Conservation (phyloP, 2,113 vertebrate species). For the Limanda limanda region DNA sequence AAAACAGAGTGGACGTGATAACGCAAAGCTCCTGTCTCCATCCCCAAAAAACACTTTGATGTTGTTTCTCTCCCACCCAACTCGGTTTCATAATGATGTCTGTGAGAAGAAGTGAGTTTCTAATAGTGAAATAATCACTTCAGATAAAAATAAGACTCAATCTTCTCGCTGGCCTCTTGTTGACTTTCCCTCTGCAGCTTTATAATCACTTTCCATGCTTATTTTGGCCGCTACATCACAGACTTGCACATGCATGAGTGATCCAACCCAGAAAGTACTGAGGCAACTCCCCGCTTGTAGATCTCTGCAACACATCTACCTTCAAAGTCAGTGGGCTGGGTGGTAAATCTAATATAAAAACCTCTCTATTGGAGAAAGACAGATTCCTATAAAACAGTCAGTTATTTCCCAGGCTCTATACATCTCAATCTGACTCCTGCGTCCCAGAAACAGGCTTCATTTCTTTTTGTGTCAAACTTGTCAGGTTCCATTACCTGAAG, state of each 20-base stretch:
- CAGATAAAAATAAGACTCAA: conserved; percentile 51
- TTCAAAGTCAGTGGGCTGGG: conserved; percentile 31
- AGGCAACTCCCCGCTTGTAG: conserved; percentile 11
- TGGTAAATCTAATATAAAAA: conserved; percentile 36
- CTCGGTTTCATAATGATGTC: conserved; percentile 18
- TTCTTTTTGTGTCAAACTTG: conserved; percentile 57
- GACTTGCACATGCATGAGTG: not conserved
- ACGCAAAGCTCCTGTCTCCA: conserved; percentile 40
- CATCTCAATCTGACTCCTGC: conserved; percentile 36
- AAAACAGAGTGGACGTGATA: conserved; percentile 50
- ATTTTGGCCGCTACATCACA: not conserved
- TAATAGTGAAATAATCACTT: conserved; percentile 56
- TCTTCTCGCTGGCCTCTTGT: conserved; percentile 19
- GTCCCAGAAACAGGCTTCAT: conserved; percentile 32
- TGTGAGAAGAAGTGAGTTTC: conserved; percentile 34
- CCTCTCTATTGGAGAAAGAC: conserved; percentile 4
- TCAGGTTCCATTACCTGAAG: conserved; percentile 59
- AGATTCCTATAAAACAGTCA: not conserved
- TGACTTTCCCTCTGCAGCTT: conserved; percentile 28
- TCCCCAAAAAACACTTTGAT: conserved; percentile 44
- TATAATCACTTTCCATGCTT: conserved; percentile 12
- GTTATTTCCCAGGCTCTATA: not conserved
- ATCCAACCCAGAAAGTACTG: not conserved
- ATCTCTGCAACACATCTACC: conserved; percentile 24
- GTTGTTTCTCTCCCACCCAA: conserved; percentile 35